Evolutionary conservation across 2,113 vertebrate genomes (phyloP).

Genomic region (Panthera leo): DNA sequence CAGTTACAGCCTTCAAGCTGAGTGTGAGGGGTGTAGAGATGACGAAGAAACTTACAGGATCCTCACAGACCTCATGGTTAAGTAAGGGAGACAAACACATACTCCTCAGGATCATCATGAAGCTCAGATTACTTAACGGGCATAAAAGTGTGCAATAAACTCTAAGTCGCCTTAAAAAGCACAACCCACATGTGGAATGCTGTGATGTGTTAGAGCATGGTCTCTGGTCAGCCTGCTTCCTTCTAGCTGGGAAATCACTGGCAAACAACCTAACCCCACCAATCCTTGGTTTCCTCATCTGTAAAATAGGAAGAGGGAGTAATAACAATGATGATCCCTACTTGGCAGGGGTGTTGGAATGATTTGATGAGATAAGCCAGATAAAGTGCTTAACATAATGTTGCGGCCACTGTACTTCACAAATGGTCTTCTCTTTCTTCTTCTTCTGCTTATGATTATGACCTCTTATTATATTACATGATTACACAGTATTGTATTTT

Average conservation of each 20-base stretch:
- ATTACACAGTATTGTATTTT: not conserved
- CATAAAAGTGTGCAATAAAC: not conserved
- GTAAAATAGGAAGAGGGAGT: not conserved
- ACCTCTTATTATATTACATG: not conserved
- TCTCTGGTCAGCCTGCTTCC: not conserved
- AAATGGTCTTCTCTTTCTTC: not conserved
- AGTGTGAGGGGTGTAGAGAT: not conserved
- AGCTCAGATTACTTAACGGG: not conserved
- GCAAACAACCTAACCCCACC: not conserved
- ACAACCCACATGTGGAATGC: not conserved
- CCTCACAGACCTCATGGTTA: not conserved
- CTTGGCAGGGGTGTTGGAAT: not conserved
- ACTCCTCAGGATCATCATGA: not conserved
- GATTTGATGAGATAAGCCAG: not conserved
- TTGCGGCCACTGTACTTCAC: not conserved
- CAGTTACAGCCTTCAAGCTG: not conserved
- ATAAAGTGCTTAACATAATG: not conserved
- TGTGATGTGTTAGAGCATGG: rapidly evolving
- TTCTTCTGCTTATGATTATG: not conserved
- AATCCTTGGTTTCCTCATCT: not conserved
- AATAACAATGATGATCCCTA: not conserved
- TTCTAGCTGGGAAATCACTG: not conserved
- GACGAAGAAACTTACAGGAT: not conserved
- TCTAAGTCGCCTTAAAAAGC: not conserved
- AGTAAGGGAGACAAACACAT: not conserved